Evolutionary conservation across 1,140 invertebrate species (phyloP).

Genomic region (Araneus ventricosus): DNA sequence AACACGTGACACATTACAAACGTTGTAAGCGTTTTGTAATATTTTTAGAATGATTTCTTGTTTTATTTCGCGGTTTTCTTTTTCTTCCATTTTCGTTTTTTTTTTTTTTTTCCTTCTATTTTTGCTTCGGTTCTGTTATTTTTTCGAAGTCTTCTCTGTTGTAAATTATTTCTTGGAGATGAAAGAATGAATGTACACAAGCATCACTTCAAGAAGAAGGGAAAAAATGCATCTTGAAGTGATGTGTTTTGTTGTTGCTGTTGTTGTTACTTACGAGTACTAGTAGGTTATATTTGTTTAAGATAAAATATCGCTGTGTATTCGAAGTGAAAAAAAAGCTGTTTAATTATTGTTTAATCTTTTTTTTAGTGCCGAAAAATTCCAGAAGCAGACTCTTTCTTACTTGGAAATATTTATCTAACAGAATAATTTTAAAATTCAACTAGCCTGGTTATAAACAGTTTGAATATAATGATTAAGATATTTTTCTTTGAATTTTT

Average conservation of each 20-base stretch:
- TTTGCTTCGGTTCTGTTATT: background rate
- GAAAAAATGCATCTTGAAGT: background rate
- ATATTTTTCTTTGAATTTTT: no score
- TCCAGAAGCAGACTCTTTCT: no score
- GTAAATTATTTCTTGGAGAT: slow-evolving; percentile 23
- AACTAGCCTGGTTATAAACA: no score
- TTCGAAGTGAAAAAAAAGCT: no score
- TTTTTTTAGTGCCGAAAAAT: no score
- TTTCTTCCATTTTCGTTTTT: background rate
- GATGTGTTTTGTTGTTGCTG: background rate
- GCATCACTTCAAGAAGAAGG: background rate
- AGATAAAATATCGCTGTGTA: background rate
- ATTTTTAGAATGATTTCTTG: slow-evolving; percentile 68
- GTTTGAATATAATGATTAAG: no score
- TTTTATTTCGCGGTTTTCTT: slow-evolving; percentile 44
- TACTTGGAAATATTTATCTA: no score
- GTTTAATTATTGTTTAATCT: no score
- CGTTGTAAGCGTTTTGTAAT: slow-evolving; percentile 63
- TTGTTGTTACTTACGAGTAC: background rate
- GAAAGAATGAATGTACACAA: slow-evolving; percentile 3
- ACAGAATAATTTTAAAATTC: no score
- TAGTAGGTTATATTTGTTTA: background rate
- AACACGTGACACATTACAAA: slow-evolving; percentile 62
- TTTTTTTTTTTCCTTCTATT: background rate
- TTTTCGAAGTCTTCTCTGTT: slow-evolving; percentile 29